Base-by-base conservation (phyloP, 23 tunicate species). In the Aplidium turbinatum region DNA sequence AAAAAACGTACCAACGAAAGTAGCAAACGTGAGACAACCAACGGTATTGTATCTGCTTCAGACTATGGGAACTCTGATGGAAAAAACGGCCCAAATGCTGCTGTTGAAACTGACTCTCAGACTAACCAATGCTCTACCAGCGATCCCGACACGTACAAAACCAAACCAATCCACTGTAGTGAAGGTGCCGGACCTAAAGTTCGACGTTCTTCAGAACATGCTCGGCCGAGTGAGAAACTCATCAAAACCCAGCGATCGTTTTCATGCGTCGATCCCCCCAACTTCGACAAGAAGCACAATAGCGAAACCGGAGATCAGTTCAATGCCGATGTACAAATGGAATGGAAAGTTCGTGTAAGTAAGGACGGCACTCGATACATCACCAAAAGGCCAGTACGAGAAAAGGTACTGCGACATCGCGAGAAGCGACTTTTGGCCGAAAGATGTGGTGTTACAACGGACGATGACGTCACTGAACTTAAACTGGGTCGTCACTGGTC, bases 321-420 rank as follows among this genome's bases (percentile, higher is more conserved):
- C 23, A 57, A 58, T 26, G 70, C 33, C 21, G 79, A 72, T 63
- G 79, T 62, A 5, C 69, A 47, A 1, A 71, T 72, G 79, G 79
- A 81, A 33, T 83, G 89, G 89, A 83, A 75, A 33, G 89, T 83
- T 0, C 68, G 76, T 28, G 70, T 83, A 4, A 57, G 89, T 33
- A 31, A 34, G 56, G 89, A 83, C 69, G 89, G 89, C 5, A 83
- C 81, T 29, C 75, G 89, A 0, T 83, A 83, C 78, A 75, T 83
- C 66, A 83, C 89, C 45, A 83, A 83, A 58, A 57, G 89, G 38
- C 89, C 89, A 33, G 81, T 75, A n/a, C 72, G 81, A 1, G 81
- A 83, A 28, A 57, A 62, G 54, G 63, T 81, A 25, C 79, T 81
- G 0, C 69, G 70, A 3, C 58, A 81, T 1, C 78, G 87, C 13